Conservation (phyloP, 2,888 invertebrate genomes). For the Mycalesis mineus region DNA sequence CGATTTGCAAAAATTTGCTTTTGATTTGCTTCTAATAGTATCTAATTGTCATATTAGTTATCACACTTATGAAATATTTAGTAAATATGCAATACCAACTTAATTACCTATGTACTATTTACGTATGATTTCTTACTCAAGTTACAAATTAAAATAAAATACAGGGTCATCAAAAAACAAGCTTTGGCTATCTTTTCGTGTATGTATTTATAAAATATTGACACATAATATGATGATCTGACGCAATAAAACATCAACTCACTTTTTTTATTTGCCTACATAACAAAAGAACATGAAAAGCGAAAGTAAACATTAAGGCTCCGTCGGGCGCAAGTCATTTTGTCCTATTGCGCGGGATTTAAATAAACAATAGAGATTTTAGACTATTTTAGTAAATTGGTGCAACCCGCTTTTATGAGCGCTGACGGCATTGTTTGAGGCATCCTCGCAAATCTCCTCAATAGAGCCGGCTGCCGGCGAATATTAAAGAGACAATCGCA, state of each 20-base stretch:
- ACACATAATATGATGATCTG: too few relatives aligned
- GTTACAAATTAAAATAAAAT: too few relatives aligned
- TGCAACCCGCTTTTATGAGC: conserved; percentile 59
- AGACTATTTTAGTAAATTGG: conserved; percentile 60
- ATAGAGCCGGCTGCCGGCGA: conserved; percentile 43
- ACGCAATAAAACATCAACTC: too few relatives aligned
- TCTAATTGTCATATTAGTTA: background rate
- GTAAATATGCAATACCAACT: too few relatives aligned
- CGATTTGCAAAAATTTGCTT: background rate
- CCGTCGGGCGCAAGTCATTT: conserved; percentile 62
- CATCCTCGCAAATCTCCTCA: conserved; percentile 54
- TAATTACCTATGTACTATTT: too few relatives aligned
- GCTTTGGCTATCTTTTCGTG: too few relatives aligned
- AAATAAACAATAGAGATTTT: conserved; percentile 55
- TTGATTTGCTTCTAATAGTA: background rate
- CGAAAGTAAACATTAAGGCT: conserved; percentile 53
- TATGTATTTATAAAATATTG: too few relatives aligned
- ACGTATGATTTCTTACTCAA: too few relatives aligned
- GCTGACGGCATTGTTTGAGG: conserved; percentile 12
- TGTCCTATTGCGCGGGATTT: conserved; percentile 58
- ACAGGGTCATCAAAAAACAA: too few relatives aligned
- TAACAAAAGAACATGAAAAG: conserved; percentile 39
- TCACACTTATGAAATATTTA: background rate
- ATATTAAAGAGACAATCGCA: conserved; percentile 14
- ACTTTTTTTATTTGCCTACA: background rate